Evolutionary conservation across 2,113 vertebrate genomes (phyloP), one percentile per base, ranked within the genome.

Genomic region (Andinoacara biseriatus): DNA sequence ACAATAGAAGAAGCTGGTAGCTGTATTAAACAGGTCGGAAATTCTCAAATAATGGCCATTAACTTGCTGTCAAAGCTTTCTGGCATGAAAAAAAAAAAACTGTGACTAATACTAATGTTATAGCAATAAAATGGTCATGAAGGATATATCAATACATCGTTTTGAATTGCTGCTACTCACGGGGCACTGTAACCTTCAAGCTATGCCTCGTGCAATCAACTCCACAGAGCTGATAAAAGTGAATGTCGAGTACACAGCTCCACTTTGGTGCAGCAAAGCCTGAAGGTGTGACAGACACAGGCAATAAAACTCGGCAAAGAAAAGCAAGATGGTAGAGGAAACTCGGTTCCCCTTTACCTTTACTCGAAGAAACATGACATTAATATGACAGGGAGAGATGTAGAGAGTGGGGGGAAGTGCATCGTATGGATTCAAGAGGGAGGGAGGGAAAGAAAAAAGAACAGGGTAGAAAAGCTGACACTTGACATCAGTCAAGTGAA

Each of bases 241-340:
- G 13, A 87, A 89, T 7, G 86, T 82, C 69, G 89, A 89, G 84
- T 78, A 84, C 86, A 88, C 87, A 88, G 86, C 83, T 86, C 83
- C 82, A 83, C 62, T 76, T 72, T 72, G 87, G 87, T 84, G 88
- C 88, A 93, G 79, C 88, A 89, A 91, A 91, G 85, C 91, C 89
- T 91, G 90, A 90, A 90, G 91, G 90, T 90, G 86, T 90, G 91
- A 90, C 90, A 90, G 83, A 92, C 92, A 85, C 78, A 86, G 81
- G 86, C 80, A 90, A 90, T 92, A 92, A 89, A 92, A 93, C 81
- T 83, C 76, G 10, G 60, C 72, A 87, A 85, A 92, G 85, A 87
- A 83, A 40, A 38, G 62, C 60, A 80, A 77, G 81, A 77, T 29
- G 57, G 86, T 62, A 15, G 76, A 76, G 84, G 59, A 58, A 59